Base-by-base conservation (phyloP, 2,113 vertebrate genomes). In the Neopipo cinnamomea region DNA sequence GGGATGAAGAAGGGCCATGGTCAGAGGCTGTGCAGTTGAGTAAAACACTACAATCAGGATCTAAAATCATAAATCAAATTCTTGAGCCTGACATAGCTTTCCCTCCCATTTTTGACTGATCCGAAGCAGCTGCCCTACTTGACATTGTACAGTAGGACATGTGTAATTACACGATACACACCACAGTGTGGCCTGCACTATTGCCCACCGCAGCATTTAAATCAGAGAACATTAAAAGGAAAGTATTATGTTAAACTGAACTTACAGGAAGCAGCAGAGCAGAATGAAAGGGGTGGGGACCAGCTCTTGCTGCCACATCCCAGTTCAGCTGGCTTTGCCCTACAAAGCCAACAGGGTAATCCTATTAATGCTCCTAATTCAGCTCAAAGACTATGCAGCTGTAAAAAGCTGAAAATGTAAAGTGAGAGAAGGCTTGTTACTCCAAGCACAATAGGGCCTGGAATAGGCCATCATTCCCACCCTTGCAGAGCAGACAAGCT, bases 181-280 rank as follows among this genome's bases (percentile, higher is more conserved):
- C 22, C 30, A 5, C 37, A 24, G 58, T 44, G 28, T 23, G 9
- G 17, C 18, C 76, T 17, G 27, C 23, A 3, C 28, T 23, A 5
- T 16, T 21, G 23, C 27, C 30, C 16, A 7, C 12, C 20, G 20
- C 77, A 66, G 31, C 35, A 11, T 30, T 41, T n/a, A 55, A 25
- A 20, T 9, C 44, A 52, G 37, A 62, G 21, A 30, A 72, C 12
- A 4, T 39, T 23, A 27, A 66, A 47, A 47, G n/a, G 10, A 30
- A 47, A 73, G 18, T 9, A 11, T 5, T 30, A 4, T 3, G 15
- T 42, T 31, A 13, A 30, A 41, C 12, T 31, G n/a, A 28, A 58
- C 0, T 47, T 18, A 46, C 0, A 2, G 22, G 28, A 63, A 78
- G 31, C 65, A 77, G 50, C 20, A 0, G 0, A 7, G 8, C 2